Conservation (phyloP, 2,797 vertebrate species). For the Cuculus canorus region DNA sequence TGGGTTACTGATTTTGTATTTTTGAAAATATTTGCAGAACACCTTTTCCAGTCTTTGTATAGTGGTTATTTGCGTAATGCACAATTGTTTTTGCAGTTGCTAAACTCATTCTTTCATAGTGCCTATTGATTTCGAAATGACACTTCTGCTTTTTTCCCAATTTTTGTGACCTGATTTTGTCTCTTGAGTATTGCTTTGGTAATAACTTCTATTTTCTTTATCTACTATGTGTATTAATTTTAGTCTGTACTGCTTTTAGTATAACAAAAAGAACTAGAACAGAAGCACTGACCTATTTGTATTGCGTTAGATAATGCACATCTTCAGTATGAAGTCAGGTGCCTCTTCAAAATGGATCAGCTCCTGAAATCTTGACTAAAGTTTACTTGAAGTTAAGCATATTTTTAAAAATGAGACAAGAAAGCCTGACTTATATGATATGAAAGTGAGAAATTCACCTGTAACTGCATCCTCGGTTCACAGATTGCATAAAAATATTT, state of each 20-base stretch:
- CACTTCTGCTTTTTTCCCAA: not conserved
- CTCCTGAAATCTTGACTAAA: constrained; percentile 14
- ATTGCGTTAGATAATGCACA: constrained; percentile 38
- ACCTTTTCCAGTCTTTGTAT: not conserved
- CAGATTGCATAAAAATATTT: not conserved
- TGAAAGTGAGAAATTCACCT: not conserved
- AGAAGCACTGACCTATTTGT: constrained; percentile 52
- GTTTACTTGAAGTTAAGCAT: constrained; percentile 47
- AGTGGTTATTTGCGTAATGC: not conserved
- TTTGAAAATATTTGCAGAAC: not conserved
- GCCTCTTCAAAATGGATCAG: constrained; percentile 40
- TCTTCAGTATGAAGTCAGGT: not conserved
- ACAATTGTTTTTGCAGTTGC: not conserved
- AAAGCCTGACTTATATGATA: not conserved
- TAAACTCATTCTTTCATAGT: not conserved
- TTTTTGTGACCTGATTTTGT: constrained; percentile 53
- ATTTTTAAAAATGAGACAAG: not conserved
- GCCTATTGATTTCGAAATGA: not conserved
- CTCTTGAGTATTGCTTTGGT: constrained; percentile 44
- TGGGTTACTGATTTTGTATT: not conserved
- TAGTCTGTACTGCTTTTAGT: constrained; percentile 59
- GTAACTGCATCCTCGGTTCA: not conserved
- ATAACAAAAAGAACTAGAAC: constrained; percentile 53
- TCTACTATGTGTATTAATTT: constrained; percentile 52
- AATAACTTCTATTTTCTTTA: constrained; percentile 66